Evolutionary conservation across 2,797 vertebrate genomes (phyloP).

Genomic region (Liasis olivaceus): DNA sequence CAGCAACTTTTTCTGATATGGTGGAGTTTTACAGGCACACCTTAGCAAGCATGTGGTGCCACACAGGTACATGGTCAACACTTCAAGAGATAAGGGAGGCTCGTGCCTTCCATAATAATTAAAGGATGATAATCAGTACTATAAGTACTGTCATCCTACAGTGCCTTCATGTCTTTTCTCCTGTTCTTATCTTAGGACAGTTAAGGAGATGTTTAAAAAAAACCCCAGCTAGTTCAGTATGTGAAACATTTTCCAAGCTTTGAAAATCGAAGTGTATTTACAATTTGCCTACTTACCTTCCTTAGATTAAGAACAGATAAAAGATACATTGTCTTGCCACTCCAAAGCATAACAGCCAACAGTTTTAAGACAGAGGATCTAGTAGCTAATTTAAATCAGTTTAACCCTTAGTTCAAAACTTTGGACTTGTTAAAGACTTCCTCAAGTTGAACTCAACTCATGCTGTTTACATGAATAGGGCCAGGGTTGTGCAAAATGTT

Average conservation of each 20-base stretch:
- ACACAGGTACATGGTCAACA: background rate
- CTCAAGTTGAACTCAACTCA: background rate
- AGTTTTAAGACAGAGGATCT: background rate
- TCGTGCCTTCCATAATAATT: background rate
- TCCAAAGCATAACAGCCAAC: background rate
- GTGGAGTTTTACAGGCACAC: background rate
- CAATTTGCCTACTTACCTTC: background rate
- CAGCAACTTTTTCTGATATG: background rate
- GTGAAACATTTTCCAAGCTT: background rate
- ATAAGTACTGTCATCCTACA: background rate
- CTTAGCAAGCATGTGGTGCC: background rate
- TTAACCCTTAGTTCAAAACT: background rate
- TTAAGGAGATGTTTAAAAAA: background rate
- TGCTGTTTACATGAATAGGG: background rate
- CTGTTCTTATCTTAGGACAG: background rate
- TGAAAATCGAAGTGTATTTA: background rate
- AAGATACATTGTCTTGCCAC: background rate
- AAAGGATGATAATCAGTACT: background rate
- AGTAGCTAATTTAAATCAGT: background rate
- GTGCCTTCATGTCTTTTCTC: background rate
- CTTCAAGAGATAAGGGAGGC: background rate
- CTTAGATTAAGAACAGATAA: background rate
- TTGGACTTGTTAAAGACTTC: background rate
- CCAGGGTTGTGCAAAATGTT: background rate
- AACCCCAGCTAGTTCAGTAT: background rate